Evolutionary conservation across 2,888 invertebrate species (phyloP).

Genomic region (Rotaria magnacalcarata): DNA sequence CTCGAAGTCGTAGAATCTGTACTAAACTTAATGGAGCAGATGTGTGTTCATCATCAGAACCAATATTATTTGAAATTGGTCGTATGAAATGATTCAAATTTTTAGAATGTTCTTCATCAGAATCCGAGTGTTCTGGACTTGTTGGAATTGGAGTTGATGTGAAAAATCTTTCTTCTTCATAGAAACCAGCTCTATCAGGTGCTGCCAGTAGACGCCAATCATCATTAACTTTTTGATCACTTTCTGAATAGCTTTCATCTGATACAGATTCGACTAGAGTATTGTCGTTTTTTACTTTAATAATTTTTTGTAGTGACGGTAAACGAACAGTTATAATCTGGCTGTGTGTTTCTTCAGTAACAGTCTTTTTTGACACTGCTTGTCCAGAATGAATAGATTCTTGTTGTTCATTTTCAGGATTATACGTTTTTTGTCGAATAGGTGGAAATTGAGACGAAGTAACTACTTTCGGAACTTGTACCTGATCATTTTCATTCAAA

Average conservation of each 20-base stretch:
- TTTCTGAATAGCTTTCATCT: background rate
- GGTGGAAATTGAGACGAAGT: background rate
- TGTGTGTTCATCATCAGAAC: background rate
- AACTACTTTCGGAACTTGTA: background rate
- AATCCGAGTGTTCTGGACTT: background rate
- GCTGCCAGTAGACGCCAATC: background rate
- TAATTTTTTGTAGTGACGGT: background rate
- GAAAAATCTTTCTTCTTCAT: background rate
- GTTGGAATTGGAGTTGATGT: constrained; percentile 1
- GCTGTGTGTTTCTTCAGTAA: background rate
- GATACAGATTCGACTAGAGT: background rate
- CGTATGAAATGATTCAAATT: background rate
- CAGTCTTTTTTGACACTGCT: background rate
- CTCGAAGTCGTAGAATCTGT: background rate
- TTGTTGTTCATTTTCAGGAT: background rate
- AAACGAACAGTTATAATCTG: background rate
- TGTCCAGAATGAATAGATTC: too few species aligned
- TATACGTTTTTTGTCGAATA: background rate
- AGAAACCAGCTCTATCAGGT: background rate
- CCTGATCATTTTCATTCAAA: background rate
- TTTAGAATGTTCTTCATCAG: background rate
- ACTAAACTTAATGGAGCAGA: background rate
- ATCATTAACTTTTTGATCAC: background rate
- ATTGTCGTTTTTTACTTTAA: background rate
- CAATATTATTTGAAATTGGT: background rate